Base-by-base conservation (phyloP, 2,888 invertebrate genomes). In the Lasioglossum morio region DNA sequence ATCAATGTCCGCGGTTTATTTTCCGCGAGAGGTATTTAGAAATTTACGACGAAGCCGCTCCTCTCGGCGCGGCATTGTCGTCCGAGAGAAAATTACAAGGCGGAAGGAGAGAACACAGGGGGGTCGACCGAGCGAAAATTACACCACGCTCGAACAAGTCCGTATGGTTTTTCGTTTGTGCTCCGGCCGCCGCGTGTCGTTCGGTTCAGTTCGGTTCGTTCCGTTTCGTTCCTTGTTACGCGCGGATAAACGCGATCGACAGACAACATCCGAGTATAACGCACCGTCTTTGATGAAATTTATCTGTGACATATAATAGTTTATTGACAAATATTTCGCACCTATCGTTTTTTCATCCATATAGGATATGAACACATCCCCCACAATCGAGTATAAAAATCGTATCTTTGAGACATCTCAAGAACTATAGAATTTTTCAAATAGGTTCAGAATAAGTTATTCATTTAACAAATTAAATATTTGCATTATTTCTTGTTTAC, bases 1-100 rank as follows among this genome's bases (percentile, higher is more conserved):
- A 86, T 86, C 86, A 86, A 86, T 82, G 79, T 57, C 69, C 76
- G 43, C 82, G 48, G 73, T 77, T 78, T 76, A 86, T 86, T 86
- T 82, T 73, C 86, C 87, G 72, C 82, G 74, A 63, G 77, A 73
- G 77, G 34, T 86, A 79, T 87, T 87, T 87, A 86, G 81, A 86
- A 82, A 87, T 86, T 79, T 80, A 79, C 86, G 87, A 75, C 53
- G 70, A 70, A 53, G 73, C 60, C 53, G 73, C 48, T 63, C 69
- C 74, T 77, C 60, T 14, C 30, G 16, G n/a, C 63, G 40, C 23
- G 74, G 53, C 37, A 72, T 85, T 72, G 77, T 79, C 72, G 53
- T 63, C 73, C 70, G 10, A 57, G 85, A 72, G 77, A 85, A 85
- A 74, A 85, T 85, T 86, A 85, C 80, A 80, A 63, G 72, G 66